These are phyloP conservation scores for Linyphia triangularis DNA, from an alignment of 2,888 invertebrate genomes.

Conservation along the genomic window DNA sequence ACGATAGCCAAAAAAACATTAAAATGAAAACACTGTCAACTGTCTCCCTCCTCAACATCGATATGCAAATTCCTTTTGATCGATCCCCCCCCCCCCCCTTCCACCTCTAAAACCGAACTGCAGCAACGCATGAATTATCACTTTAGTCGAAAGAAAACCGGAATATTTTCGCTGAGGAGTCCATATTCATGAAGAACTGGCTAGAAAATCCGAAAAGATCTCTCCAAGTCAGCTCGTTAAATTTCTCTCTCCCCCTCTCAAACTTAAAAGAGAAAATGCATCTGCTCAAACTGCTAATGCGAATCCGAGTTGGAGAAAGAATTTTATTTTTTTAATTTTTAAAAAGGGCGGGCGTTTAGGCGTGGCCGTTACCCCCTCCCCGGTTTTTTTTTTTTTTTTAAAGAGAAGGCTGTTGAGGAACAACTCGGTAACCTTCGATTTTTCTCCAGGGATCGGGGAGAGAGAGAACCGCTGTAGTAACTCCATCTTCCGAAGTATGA, in stretches of 20 bases:
- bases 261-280: slow-evolving; percentile 26
- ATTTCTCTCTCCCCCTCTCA: slow-evolving; percentile 24
- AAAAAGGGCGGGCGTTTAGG: background rate
- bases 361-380: background rate
- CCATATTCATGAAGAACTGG: slow-evolving; percentile 71
- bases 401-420: background rate
- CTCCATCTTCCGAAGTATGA: slow-evolving; percentile 29
- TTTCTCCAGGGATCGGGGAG: background rate
- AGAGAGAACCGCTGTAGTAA: background rate
- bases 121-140: slow-evolving; percentile 60
- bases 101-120: background rate
- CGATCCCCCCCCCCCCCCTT: slow-evolving; percentile 13
- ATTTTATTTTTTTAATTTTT: background rate
- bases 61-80: slow-evolving; percentile 46
- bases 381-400: slow-evolving; percentile 4
- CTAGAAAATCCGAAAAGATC: slow-evolving; percentile 1
- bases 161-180: slow-evolving; percentile 41
- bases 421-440: background rate
- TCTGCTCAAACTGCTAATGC: slow-evolving; percentile 52
- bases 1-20: slow-evolving; percentile 8
- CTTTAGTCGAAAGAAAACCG: slow-evolving; percentile 49
- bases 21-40: slow-evolving; percentile 12
- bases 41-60: slow-evolving; percentile 26
- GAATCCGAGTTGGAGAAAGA: slow-evolving; percentile 32
- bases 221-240: slow-evolving; percentile 19